Conservation (phyloP, 2,113 vertebrate genomes). For the Sakesphorus luctuosus region DNA sequence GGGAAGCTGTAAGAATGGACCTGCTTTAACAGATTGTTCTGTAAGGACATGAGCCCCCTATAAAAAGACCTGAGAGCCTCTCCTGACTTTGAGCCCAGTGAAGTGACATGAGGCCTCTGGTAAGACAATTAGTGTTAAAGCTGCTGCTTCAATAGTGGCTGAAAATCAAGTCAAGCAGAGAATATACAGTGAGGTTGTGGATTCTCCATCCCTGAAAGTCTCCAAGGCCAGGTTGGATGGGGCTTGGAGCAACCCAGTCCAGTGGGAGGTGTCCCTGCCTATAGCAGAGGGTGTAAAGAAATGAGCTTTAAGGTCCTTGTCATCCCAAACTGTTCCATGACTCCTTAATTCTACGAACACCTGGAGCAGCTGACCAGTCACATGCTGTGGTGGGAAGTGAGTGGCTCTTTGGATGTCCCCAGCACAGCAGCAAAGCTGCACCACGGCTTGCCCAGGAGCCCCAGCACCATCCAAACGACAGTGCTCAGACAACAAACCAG, state of each 20-base stretch:
- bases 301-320: background rate
- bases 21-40: background rate
- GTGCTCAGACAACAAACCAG: background rate
- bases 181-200: background rate
- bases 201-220: background rate
- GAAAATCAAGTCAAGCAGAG: background rate
- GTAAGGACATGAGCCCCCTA: background rate
- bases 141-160: background rate
- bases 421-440: background rate
- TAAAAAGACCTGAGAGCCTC: background rate
- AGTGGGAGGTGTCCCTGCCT: background rate
- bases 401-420: background rate
- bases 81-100: background rate
- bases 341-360: background rate
- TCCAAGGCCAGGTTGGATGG: background rate
- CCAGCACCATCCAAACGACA: background rate
- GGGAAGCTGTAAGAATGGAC: background rate
- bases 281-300: accelerated
- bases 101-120: background rate
- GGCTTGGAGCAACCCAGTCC: background rate
- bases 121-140: background rate
- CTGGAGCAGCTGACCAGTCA: background rate
- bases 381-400: accelerated
- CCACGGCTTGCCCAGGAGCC: background rate
- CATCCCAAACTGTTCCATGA: background rate